Evolutionary conservation across 2,113 vertebrate genomes (phyloP), one percentile per base, ranked within the genome.

Genomic region (Odocoileus virginianus): DNA sequence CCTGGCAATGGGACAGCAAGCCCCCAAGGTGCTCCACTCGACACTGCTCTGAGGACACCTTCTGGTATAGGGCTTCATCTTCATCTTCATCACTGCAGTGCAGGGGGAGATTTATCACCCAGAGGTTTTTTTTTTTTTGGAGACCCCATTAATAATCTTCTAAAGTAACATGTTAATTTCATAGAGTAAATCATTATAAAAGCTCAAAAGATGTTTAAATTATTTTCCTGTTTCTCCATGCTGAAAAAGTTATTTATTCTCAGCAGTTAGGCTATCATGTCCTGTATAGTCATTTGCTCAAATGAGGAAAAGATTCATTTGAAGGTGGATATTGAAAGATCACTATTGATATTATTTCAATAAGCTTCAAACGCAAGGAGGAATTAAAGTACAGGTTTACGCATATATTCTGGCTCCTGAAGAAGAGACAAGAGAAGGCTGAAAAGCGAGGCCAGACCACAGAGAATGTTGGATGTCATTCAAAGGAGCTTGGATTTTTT

Each of bases 41-140:
- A 99, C 99, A 99, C 98, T 99, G 99, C 97, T 99, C 99, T 0
- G 14, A 98, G 0, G 99, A 99, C 89, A 99, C 98, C 98, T 99
- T 99, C 98, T 99, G 99, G 96, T 99, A 99, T 6, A 99, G 98
- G 52, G 98, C 98, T 61, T 99, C 99, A 6, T 99, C 99, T 89
- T 99, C 99, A 91, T 98, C 99, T 95, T 99, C 99, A 67, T 99
- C 99, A 0, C 99, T 99, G 98, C 40, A 98, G 98, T 6, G 21
- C 3, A 36, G 17, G 71, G 43, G 57, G 88, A 0, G 83, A 78
- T 3, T 76, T 1, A 54, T 91, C 23, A 60, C 7, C 21, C 43
- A 94, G 25, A 95, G 5, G 33, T 45, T 12, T 7, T 8, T 15
- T 8, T 15, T 82, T 19, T 79, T 81, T 71, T 91, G 28, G 28